Percentiles rank a stretch among this genome's conserved stretches.
phyloP scores from a whole-genome alignment of 1,140 invertebrate species.

The Cydia fagiglandana region DNA sequence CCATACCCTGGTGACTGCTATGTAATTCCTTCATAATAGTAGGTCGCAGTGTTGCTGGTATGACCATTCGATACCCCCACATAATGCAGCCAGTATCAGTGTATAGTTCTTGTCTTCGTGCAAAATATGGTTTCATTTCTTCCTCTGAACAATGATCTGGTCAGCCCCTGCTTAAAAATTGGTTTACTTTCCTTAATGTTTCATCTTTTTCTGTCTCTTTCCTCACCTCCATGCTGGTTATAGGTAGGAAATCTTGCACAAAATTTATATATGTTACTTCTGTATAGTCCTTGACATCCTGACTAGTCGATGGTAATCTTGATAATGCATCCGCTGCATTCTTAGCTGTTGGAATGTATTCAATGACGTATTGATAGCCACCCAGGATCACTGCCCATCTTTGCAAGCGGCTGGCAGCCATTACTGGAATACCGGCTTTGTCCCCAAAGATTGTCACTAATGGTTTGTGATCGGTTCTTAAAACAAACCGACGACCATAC shows the following conservation, averaged over 20 bases:
- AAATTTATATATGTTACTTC: not conserved
- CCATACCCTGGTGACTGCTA: no score
- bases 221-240: not conserved
- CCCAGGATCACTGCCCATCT: slow-evolving; percentile 57
- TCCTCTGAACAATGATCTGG: not conserved
- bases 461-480: slow-evolving; percentile 78
- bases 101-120: not conserved
- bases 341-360: slow-evolving; percentile 45
- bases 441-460: slow-evolving; percentile 69
- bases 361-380: slow-evolving; percentile 54
- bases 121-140: not conserved
- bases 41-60: not conserved
- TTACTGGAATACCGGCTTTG: slow-evolving; percentile 52
- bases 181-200: not conserved
- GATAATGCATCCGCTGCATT: slow-evolving; percentile 45
- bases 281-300: not conserved
- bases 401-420: slow-evolving; percentile 52
- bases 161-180: not conserved
- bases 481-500: slow-evolving; percentile 48
- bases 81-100: not conserved
- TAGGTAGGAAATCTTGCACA: not conserved
- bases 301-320: slow-evolving; percentile 5
- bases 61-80: not conserved
- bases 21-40: no score
- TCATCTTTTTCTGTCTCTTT: not conserved